Conservation (phyloP, 2,113 vertebrate genomes). For the Oncorhynchus clarkii region DNA sequence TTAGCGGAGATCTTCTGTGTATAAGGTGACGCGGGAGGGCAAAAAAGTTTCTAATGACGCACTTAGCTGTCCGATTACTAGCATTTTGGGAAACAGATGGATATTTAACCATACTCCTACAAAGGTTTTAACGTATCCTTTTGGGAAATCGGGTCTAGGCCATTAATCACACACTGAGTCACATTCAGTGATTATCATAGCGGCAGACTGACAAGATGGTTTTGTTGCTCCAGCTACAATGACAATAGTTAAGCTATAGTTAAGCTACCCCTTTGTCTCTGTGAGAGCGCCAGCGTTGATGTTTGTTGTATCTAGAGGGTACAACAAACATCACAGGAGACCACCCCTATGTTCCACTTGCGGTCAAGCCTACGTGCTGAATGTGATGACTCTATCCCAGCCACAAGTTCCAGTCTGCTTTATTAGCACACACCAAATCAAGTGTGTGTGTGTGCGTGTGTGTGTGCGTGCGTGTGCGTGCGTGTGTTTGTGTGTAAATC, state of each 20-base stretch:
- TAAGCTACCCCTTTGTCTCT: neutral
- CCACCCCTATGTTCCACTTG: neutral
- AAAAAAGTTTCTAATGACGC: too few species aligned
- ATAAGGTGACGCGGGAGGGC: too few species aligned
- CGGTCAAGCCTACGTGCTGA: slow-evolving; percentile 27
- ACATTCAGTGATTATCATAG: neutral
- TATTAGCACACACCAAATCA: too few species aligned
- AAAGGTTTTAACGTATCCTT: too few species aligned
- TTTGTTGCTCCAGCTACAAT: neutral
- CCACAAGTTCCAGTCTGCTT: slow-evolving; percentile 6
- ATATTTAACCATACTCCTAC: too few species aligned
- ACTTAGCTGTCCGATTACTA: too few species aligned
- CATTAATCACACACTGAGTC: neutral
- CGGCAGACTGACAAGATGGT: neutral
- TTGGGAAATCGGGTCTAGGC: too few species aligned
- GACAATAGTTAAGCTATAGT: neutral
- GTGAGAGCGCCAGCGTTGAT: neutral
- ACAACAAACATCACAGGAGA: slow-evolving; percentile 13
- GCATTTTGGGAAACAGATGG: too few species aligned
- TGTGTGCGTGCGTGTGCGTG: too few species aligned
- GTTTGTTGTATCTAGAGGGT: neutral
- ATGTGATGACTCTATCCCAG: slow-evolving; percentile 34
- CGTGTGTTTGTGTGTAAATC: too few species aligned
- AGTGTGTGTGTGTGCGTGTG: too few species aligned
- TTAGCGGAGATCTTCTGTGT: too few species aligned